Evolutionary conservation across 2,113 vertebrate species (phyloP), one percentile per base, ranked within the genome.

Genomic region (Gymnocephalus cernua): DNA sequence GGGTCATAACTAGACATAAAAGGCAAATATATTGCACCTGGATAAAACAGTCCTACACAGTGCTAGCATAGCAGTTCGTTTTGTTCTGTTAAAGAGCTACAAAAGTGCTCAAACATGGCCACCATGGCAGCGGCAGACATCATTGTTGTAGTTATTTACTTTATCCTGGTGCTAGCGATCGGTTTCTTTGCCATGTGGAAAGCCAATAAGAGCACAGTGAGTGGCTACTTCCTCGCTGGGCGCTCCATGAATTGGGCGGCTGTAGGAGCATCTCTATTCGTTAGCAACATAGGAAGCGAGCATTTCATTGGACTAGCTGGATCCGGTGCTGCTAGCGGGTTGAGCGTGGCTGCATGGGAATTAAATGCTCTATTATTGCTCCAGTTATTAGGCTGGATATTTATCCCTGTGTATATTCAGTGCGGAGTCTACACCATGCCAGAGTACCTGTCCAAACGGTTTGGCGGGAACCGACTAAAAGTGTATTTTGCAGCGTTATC

Each of bases 201-300:
- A 87, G 95, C 95, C 91, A 99, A 98, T 86, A 95, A 95, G 81
- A 97, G 93, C 96, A 97, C 97, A 25, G 96, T 99, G 82, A 98
- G 95, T 54, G 97, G 97, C 87, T 99, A 99, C 95, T 99, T 99
- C 91, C 94, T 99, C 80, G 98, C 98, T 4, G 98, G 98, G 76
- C 97, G 97, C 86, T 97, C 96, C 83, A 98, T 99, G 98, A 97
- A 96, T 65, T 99, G 98, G 98, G 93, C 95, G 18, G 95, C 96
- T 9, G 90, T 99, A 12, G 98, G 98, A 72, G 97, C 98, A 53
- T 99, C 98, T 54, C 95, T 99, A 15, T 99, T 99, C 90, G 98
- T 99, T 89, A 99, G 98, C 95, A 99, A 99, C 96, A 99, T 99
- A 70, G 98, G 98, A 92, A 99, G 98, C 68, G 97, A 99, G 92